These are phyloP conservation scores for Dasysyrphus tricinctus DNA, from an alignment of 2,888 invertebrate genomes.

Conservation along the genomic window DNA sequence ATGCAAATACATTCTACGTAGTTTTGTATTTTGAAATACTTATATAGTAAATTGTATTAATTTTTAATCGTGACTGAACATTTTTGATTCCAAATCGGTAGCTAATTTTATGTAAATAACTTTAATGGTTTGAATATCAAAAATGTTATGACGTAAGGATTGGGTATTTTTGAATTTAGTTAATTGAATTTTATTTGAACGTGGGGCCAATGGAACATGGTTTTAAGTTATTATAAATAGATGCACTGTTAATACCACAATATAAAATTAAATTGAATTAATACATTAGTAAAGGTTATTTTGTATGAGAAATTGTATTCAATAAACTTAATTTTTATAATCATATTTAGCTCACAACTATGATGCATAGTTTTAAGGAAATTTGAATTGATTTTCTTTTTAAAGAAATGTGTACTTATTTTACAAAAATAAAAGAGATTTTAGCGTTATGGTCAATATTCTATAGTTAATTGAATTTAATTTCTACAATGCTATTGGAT, in stretches of 20 bases:
- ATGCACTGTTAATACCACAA: background rate
- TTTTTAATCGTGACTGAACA: background rate
- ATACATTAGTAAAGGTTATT: too few species aligned
- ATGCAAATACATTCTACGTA: constrained; percentile 37
- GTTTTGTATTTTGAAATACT: constrained; percentile 10
- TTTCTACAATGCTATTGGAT: too few species aligned
- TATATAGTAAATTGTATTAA: constrained; percentile 5
- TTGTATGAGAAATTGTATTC: too few species aligned
- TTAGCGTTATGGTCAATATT: too few species aligned
- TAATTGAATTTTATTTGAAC: background rate
- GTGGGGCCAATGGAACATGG: background rate
- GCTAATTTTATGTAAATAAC: constrained; percentile 2
- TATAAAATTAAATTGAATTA: background rate
- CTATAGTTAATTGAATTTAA: too few species aligned
- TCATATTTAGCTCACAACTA: too few species aligned
- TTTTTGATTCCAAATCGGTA: constrained; percentile 10
- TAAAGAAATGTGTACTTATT: too few species aligned
- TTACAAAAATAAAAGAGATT: too few species aligned
- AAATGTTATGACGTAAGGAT: background rate
- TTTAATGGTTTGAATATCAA: background rate
- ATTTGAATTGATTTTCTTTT: too few species aligned
- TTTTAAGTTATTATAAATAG: background rate
- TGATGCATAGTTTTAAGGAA: too few species aligned
- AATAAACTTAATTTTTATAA: too few species aligned
- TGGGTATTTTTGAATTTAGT: background rate